Conservation (phyloP, 2,797 vertebrate species). For the Anolis apletophallus region DNA sequence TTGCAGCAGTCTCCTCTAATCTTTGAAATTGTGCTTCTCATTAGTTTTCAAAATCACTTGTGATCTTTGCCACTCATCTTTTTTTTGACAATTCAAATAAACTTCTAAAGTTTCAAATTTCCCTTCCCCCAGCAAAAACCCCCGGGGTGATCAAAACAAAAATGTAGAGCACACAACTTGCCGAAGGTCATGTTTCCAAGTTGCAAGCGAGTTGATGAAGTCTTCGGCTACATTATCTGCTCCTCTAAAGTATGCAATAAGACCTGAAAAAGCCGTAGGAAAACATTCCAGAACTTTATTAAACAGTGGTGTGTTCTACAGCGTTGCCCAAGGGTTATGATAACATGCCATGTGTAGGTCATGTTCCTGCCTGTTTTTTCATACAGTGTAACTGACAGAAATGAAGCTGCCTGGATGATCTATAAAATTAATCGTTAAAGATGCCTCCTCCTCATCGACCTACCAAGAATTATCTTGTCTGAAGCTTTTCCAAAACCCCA, state of each 20-base stretch:
- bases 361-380: constrained; percentile 72
- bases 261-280: constrained; percentile 49
- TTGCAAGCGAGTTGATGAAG: constrained; percentile 60
- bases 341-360: constrained; percentile 67
- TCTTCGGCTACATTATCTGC: constrained; percentile 43
- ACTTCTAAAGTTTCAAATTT: not conserved
- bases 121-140: not conserved
- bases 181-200: constrained; percentile 48
- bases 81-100: constrained; percentile 14
- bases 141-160: constrained; percentile 27
- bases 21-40: not conserved
- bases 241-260: constrained; percentile 39
- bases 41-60: constrained; percentile 33
- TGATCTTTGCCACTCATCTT: constrained; percentile 7
- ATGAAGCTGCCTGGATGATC: constrained; percentile 57
- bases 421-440: constrained; percentile 50
- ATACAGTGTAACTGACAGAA: constrained; percentile 61
- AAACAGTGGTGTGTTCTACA: constrained; percentile 60
- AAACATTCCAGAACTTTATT: constrained; percentile 68
- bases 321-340: constrained; percentile 66
- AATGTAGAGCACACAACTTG: constrained; percentile 43
- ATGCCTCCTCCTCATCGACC: constrained; percentile 48
- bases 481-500: constrained; percentile 67
- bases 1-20: not conserved
- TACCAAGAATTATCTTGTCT: constrained; percentile 48